These are phyloP conservation scores for Scomberomorus guttatus DNA, from an alignment of 2,797 vertebrate genomes.

Conservation along the genomic window DNA sequence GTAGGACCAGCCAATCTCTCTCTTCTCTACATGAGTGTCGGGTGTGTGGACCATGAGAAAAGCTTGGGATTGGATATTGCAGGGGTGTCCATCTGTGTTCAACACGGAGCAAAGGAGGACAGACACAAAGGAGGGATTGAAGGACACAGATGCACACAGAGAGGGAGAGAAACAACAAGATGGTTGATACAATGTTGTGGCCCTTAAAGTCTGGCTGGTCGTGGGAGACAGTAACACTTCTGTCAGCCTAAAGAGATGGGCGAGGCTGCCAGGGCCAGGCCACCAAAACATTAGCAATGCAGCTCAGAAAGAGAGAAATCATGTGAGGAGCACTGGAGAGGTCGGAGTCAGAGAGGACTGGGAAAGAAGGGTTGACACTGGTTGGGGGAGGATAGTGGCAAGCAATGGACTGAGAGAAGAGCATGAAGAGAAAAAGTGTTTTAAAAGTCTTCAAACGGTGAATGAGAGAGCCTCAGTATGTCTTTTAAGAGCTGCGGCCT, in stretches of 20 bases:
- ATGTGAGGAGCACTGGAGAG: slow-evolving; percentile 49
- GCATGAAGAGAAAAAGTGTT: background rate
- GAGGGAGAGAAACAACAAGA: slow-evolving; percentile 67
- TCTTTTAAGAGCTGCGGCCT: background rate
- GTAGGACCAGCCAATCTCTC: slow-evolving; percentile 27
- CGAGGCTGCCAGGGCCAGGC: slow-evolving; percentile 49
- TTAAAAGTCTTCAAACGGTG: background rate
- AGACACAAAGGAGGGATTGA: slow-evolving; percentile 80
- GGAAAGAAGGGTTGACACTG: background rate
- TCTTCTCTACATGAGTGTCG: slow-evolving; percentile 39
- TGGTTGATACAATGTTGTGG: slow-evolving; percentile 75
- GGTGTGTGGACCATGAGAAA: slow-evolving; percentile 23
- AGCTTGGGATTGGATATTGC: slow-evolving; percentile 33
- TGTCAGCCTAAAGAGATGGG: slow-evolving; percentile 65
- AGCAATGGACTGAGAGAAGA: background rate
- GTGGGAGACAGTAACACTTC: slow-evolving; percentile 78
- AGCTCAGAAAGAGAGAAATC: slow-evolving; percentile 38
- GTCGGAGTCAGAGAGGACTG: slow-evolving; percentile 32
- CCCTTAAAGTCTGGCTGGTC: slow-evolving; percentile 70
- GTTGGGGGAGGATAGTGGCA: background rate
- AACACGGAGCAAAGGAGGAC: slow-evolving; percentile 57
- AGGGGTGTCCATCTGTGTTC: slow-evolving; percentile 64
- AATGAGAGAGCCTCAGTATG: background rate
- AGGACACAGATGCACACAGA: slow-evolving; percentile 48
- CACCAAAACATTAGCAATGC: slow-evolving; percentile 63